phyloP scores from a whole-genome alignment of 2,113 vertebrate species.

The Butorides virescens region DNA sequence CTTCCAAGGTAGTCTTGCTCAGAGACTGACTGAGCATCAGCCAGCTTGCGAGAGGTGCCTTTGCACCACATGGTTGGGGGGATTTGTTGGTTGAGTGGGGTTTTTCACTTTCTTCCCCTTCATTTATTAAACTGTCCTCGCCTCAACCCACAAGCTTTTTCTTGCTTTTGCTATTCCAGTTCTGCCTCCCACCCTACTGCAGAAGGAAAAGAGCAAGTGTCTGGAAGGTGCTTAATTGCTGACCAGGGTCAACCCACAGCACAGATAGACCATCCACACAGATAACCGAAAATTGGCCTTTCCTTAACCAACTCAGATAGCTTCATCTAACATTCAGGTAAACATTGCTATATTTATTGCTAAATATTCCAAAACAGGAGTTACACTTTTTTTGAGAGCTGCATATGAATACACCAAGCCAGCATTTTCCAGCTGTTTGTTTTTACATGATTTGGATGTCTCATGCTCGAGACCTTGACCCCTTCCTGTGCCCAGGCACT shows the following conservation, averaged over 20 bases:
- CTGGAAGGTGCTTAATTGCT: neutral
- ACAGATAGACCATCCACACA: neutral
- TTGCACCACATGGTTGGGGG: neutral
- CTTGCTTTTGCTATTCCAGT: neutral
- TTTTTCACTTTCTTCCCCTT: neutral
- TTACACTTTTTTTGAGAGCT: neutral
- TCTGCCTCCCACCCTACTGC: neutral
- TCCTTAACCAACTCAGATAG: neutral
- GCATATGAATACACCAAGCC: neutral
- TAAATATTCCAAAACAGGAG: neutral
- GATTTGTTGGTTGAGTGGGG: neutral
- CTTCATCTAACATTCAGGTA: neutral
- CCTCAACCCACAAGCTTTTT: neutral
- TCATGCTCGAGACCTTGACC: neutral
- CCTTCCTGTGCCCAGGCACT: neutral
- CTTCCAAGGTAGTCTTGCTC: neutral
- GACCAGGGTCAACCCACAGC: neutral
- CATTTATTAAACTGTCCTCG: neutral
- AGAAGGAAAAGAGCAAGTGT: accelerated
- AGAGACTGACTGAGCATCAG: neutral
- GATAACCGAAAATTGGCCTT: neutral
- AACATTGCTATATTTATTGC: neutral
- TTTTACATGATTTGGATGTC: neutral
- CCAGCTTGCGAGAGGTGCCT: neutral
- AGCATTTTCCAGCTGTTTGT: neutral